phyloP scores from a whole-genome alignment of 2,113 vertebrate genomes.

The Acinonyx jubatus region DNA sequence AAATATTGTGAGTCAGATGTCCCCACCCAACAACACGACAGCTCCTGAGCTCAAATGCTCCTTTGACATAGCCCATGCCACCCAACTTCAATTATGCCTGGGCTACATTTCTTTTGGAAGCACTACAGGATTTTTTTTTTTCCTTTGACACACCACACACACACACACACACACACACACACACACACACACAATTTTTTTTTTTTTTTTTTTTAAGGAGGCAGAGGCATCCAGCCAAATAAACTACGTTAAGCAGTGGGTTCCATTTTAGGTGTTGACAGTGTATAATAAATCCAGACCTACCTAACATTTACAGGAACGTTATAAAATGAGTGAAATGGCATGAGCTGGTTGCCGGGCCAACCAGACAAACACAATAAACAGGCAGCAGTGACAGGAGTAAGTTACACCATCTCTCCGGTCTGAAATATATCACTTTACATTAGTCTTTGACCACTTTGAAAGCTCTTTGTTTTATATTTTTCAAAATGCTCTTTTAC shows the following conservation, averaged over 20 bases:
- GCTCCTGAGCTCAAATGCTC: conserved; percentile 60
- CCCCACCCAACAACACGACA: conserved; percentile 77
- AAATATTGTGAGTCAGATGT: conserved; percentile 82
- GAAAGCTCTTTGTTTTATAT: conserved; percentile 87
- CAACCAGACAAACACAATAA: conserved; percentile 94
- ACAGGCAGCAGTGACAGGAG: conserved; percentile 86
- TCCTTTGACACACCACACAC: not conserved
- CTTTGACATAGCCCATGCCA: conserved; percentile 50
- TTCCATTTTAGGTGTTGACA: conserved; percentile 92
- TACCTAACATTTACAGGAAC: conserved; percentile 92
- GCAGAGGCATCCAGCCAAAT: conserved; percentile 84
- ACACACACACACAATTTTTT: not conserved
- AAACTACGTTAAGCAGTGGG: conserved; percentile 85
- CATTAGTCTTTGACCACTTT: conserved; percentile 84
- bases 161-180: not conserved
- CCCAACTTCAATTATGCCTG: conserved; percentile 43
- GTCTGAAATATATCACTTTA: conserved; percentile 90
- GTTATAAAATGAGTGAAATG: conserved; percentile 90
- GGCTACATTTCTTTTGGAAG: conserved; percentile 52
- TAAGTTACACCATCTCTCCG: conserved; percentile 87
- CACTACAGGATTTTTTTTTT: not conserved
- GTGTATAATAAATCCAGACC: conserved; percentile 91
- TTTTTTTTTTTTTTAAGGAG: conserved; percentile 45
- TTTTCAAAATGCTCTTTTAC: conserved; percentile 81
- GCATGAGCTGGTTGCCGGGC: conserved; percentile 88